These are phyloP conservation scores for Coracopsis vasa DNA, from an alignment of 2,113 vertebrate genomes.

Conservation along the genomic window DNA sequence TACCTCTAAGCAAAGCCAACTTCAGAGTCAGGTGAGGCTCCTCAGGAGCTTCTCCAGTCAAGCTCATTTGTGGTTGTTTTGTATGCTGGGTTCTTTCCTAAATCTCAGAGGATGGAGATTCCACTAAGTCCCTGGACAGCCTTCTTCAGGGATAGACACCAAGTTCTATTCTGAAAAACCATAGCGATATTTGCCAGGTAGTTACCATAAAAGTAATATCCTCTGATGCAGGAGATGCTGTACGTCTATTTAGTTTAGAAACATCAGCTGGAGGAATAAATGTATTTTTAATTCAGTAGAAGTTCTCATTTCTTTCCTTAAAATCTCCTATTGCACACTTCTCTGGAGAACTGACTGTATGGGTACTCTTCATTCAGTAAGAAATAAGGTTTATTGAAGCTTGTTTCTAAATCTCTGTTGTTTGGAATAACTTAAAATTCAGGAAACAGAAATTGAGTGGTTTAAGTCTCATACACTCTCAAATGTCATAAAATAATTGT, in stretches of 20 bases:
- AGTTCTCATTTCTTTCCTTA: neutral
- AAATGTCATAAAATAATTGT: neutral
- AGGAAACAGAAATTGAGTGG: neutral
- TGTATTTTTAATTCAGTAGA: neutral
- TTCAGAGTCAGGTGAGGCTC: neutral
- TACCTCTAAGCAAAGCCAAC: neutral
- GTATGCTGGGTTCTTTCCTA: neutral
- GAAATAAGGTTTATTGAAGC: neutral
- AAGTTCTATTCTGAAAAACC: neutral
- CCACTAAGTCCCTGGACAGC: neutral
- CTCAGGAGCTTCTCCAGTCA: neutral
- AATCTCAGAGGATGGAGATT: neutral
- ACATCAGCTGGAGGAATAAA: neutral
- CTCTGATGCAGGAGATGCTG: neutral
- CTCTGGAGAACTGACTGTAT: neutral
- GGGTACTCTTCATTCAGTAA: neutral
- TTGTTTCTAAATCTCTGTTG: neutral
- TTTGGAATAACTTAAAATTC: neutral
- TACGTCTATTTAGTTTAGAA: neutral
- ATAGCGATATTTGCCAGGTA: neutral
- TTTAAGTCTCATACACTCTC: neutral
- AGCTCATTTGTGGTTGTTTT: neutral
- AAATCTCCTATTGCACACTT: neutral
- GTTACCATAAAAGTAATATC: neutral
- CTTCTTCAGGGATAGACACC: neutral